These are phyloP conservation scores for Conopomorpha cramerella DNA, from an alignment of 1,140 invertebrate genomes.

Conservation along the genomic window DNA sequence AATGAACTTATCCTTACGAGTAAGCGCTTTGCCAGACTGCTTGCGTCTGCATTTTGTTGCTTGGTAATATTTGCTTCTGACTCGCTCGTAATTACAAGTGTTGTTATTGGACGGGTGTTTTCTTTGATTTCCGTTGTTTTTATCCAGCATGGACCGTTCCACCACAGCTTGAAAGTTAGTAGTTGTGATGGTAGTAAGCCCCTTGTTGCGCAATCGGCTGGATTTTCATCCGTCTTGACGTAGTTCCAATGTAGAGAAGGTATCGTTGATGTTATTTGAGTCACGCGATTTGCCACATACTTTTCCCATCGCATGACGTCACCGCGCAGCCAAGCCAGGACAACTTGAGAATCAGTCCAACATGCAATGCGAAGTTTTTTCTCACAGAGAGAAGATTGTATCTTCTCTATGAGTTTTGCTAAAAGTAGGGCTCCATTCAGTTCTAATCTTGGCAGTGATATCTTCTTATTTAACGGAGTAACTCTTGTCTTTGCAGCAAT, in stretches of 20 bases:
- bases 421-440: neutral
- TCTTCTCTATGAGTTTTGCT: neutral
- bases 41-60: too few relatives aligned
- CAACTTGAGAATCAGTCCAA: neutral
- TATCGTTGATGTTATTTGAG: neutral
- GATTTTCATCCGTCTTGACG: neutral
- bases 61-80: too few relatives aligned
- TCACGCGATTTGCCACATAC: neutral
- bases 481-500: neutral
- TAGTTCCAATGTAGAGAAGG: neutral
- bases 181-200: neutral
- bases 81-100: too few relatives aligned
- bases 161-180: neutral
- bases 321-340: neutral
- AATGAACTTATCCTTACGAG: too few relatives aligned
- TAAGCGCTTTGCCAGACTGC: too few relatives aligned
- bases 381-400: neutral
- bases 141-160: neutral
- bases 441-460: neutral
- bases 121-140: too few relatives aligned
- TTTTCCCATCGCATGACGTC: neutral
- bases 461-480: neutral
- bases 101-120: too few relatives aligned
- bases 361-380: neutral
- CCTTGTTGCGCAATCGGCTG: neutral